Base-by-base conservation (phyloP, 2,888 invertebrate species). In the Allacma fusca region DNA sequence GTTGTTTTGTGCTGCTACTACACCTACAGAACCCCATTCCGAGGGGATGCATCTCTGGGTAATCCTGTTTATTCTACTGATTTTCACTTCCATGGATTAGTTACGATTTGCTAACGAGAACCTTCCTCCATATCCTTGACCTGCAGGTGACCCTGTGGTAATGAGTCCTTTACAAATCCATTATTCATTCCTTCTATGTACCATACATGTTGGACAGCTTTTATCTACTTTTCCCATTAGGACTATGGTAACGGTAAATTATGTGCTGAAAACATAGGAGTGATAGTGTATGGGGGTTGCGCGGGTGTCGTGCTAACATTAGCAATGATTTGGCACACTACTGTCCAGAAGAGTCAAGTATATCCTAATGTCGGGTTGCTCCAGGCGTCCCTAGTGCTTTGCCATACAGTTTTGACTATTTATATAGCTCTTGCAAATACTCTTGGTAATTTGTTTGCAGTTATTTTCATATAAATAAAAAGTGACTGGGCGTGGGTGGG, bases 391-490 rank as follows among this genome's bases (percentile, higher is more conserved):
- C 24, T 80, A 29, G 71, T 81, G 57, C 69, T 77, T 12, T 13
- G 77, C 13, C 77, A 76, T 68, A 76, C 76, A n/a, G 19, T 79
- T 0, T 13, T 29, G 4, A 68, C 64, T 4, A 43, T 80, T 1
- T 81, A 77, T 78, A 75, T 75, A 65, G 78, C 80, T 5, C 40
- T 81, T 19, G 72, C 70, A 29, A 79, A 68, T 57, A 78, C 76
- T n/a, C 70, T 77, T 0, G 59, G 78, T 78, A 76, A 40, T 34
- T 23, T 76, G 19, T 28, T 1, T 13, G 70, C 26, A 28, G n/a
- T n/a, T n/a, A n/a, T n/a, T n/a, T n/a, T n/a, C n/a, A n/a, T n/a
- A n/a, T n/a, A n/a, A n/a, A n/a, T n/a, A n/a, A n/a, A n/a, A n/a
- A n/a, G n/a, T n/a, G n/a, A n/a, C n/a, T n/a, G n/a, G n/a, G n/a